Evolutionary conservation across 2,113 vertebrate genomes (phyloP).

Genomic region (Tautogolabrus adspersus): DNA sequence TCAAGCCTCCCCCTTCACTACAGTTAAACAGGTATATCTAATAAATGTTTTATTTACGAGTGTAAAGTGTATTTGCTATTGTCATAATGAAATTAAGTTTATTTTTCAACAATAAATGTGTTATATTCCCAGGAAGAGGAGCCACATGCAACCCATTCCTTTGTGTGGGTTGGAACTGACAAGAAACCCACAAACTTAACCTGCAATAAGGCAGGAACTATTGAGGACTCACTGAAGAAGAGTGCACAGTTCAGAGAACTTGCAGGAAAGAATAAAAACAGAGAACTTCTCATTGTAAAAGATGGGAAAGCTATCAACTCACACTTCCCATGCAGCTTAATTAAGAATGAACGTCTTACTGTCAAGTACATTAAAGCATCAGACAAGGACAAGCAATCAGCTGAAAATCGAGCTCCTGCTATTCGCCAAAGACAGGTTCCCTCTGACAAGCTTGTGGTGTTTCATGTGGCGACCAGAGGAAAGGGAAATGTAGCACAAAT

Average conservation of each 20-base stretch:
- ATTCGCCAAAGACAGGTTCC: background rate
- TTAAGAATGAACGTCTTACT: background rate
- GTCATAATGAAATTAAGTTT: too few relatives aligned
- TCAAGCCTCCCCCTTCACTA: background rate
- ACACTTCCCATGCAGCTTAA: conserved; percentile 51
- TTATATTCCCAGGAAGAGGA: background rate
- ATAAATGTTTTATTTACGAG: background rate
- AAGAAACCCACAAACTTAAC: fast-evolving
- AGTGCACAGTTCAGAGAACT: background rate
- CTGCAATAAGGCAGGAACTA: conserved; percentile 29
- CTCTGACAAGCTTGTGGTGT: background rate
- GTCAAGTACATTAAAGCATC: conserved; percentile 22
- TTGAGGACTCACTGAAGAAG: conserved; percentile 20
- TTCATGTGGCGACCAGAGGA: conserved; percentile 34
- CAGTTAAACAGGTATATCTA: background rate
- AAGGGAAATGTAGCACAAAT: conserved; percentile 8
- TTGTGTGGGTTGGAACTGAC: background rate
- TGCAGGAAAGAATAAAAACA: background rate
- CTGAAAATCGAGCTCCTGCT: fast-evolving
- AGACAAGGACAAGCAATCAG: fast-evolving
- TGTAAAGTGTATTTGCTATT: background rate
- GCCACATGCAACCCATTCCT: conserved; percentile 21
- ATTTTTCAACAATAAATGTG: background rate
- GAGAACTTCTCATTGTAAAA: conserved; percentile 52
- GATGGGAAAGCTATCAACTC: conserved; percentile 26